A percentile compares a stretch with the other conserved stretches of the same genome.
Evolutionary conservation across 1,140 invertebrate species (phyloP).

Genomic region (Orchesella cincta): DNA sequence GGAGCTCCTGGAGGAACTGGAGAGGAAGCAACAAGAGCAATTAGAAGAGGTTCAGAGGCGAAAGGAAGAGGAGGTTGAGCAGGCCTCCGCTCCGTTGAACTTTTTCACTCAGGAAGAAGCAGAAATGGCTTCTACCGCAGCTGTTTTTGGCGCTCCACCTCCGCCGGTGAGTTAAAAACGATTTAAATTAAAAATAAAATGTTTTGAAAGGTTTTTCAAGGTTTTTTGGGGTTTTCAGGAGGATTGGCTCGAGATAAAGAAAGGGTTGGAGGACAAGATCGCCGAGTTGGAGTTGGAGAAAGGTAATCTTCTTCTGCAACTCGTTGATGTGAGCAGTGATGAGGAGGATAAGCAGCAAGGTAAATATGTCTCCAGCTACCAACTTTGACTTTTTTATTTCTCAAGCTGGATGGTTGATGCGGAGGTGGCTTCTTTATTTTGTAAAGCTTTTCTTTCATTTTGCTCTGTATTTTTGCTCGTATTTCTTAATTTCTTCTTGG

Average conservation of each 20-base stretch:
- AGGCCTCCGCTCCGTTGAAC: neutral
- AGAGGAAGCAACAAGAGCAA: neutral
- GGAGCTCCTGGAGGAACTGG: neutral
- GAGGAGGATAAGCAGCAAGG: constrained; percentile 61
- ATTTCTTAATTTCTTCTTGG: no score
- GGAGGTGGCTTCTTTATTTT: no score
- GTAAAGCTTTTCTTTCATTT: neutral
- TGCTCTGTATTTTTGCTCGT: neutral
- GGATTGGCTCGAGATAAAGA: neutral
- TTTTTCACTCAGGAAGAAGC: neutral
- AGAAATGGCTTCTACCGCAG: no score
- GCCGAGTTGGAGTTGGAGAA: constrained; percentile 57
- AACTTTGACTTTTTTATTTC: no score
- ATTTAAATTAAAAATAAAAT: neutral
- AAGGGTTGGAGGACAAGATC: neutral
- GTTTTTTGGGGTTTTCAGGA: neutral
- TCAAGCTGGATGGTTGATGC: no score
- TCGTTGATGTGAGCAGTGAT: constrained; percentile 79
- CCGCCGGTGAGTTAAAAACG: neutral
- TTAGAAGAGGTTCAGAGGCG: neutral
- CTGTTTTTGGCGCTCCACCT: no score
- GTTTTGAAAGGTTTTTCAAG: neutral
- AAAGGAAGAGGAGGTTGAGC: neutral
- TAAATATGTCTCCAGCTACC: constrained; percentile 28
- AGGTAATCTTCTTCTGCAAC: constrained; percentile 79